Evolutionary conservation across 2,113 vertebrate genomes (phyloP), one percentile per base, ranked within the genome.

Genomic region (Bufo gargarizans): DNA sequence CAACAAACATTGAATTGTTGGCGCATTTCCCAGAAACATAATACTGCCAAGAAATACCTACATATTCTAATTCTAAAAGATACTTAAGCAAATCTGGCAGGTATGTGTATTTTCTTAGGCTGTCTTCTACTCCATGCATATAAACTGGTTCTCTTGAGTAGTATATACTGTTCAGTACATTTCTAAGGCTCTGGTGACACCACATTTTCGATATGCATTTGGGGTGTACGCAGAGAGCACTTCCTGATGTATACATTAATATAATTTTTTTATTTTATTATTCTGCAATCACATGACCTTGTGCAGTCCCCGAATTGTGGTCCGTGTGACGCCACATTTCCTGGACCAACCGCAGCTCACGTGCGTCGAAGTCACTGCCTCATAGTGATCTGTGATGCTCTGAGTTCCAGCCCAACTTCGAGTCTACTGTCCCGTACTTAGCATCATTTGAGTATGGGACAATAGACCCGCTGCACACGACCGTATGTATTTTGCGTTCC

Each of bases 1-100:
- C 80, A 82, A 82, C 80, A 82, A 63, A 82, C 80, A 82, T 13
- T 82, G 59, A 47, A 82, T 65, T 49, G 58, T 82, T 82, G 80
- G 80, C 80, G 43, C n/a, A 20, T 63, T 82, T 82, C 80, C 80
- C 80, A 82, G 59, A 82, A 82, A 82, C 58, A 4, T 65, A 82
- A 82, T 49, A 59, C 59, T 82, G 80, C 58, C 80, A 82, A 82
- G 80, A 82, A 82, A 82, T 58, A 65, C 58, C 80, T 19, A 82
- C 58, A 82, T 82, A 82, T 82, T 82, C 80, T 45, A 65, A n/a
- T 65, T 47, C 43, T 65, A 58, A 81, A 81, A 81, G 79, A 47
- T 61, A 61, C 56, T 61, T 45, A 45, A n/a, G 33, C 45, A 61
- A 81, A 59, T 45, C 78, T 59, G 16, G 17, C 59, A 59, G 78